phyloP scores from a whole-genome alignment of 2,113 vertebrate species.

The Paramormyrops kingsleyae region DNA sequence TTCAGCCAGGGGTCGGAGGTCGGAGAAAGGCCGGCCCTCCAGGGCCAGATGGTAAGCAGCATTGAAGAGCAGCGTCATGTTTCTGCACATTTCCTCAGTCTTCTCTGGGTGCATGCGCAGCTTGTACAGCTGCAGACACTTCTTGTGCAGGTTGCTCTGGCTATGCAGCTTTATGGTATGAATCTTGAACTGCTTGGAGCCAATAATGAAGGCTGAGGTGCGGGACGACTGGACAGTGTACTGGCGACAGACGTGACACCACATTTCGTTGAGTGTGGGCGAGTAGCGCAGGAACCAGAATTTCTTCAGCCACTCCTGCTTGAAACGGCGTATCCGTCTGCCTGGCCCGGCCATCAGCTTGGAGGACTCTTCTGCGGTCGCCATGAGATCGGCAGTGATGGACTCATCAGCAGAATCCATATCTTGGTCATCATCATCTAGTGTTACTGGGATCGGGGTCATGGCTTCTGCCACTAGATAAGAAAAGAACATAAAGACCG shows the following conservation, averaged over 20 bases:
- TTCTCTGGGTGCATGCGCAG: constrained; percentile 95
- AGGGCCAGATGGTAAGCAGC: constrained; percentile 86
- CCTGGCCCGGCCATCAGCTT: constrained; percentile 70
- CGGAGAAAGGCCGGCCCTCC: constrained; percentile 84
- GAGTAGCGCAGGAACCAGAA: constrained; percentile 98
- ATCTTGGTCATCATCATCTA: constrained; percentile 90
- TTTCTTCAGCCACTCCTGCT: constrained; percentile 96
- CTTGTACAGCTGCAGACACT: constrained; percentile 95
- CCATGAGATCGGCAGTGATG: constrained; percentile 76
- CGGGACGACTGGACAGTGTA: constrained; percentile 93
- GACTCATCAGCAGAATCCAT: constrained; percentile 91
- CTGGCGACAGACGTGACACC: constrained; percentile 95
- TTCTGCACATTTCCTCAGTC: constrained; percentile 94
- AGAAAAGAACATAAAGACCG: neutral
- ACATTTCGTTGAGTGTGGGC: constrained; percentile 90
- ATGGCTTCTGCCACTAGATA: constrained; percentile 74
- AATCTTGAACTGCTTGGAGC: constrained; percentile 97
- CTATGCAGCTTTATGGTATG: constrained; percentile 97
- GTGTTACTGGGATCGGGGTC: constrained; percentile 70
- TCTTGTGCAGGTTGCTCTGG: constrained; percentile 98
- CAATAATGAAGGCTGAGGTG: constrained; percentile 92
- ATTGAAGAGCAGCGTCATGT: constrained; percentile 90
- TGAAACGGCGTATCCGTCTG: constrained; percentile 86
- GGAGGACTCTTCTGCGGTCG: constrained; percentile 74
- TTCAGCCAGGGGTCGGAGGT: constrained; percentile 84